Evolutionary conservation across 2,113 vertebrate genomes (phyloP), one percentile per base, ranked within the genome.

Genomic region (Pluvianellus socialis): DNA sequence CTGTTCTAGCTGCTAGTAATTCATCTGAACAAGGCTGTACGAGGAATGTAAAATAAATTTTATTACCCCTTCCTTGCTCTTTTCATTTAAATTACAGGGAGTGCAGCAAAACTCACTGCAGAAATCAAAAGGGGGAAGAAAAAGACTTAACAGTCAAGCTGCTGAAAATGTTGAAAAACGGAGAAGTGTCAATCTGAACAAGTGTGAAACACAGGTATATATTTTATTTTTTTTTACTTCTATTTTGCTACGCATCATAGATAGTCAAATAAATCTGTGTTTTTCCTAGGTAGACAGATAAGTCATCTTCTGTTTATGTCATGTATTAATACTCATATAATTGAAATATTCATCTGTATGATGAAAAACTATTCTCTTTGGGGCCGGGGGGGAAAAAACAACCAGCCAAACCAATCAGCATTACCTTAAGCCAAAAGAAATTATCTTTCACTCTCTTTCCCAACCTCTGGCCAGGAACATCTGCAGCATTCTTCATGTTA

Each of bases 81-180:
- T 82, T 72, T 70, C 8, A 77, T 79, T 90, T 42, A 85, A 87
- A 79, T 75, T 58, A 76, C 82, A 98, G 98, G 97, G 97, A 63
- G 79, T 96, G 23, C 98, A 98, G 73, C 98, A 98, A 95, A 98
- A 98, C 77, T 97, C 99, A 53, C 98, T 97, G 59, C 98, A 98
- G 42, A 98, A 99, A 49, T 97, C 98, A 8, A 99, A 99, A 97
- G 96, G 98, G 56, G 98, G 98, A 84, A 98, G 98, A 92, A 99
- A 99, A 98, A 98, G 98, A 87, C 97, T 99, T 79, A 99, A 98
- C 70, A 98, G 98, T 96, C 98, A 98, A 96, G 98, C 98, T 56
- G 98, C 98, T 55, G 98, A 99, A 95, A 98, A 98, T 88, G 98
- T 99, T 70, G 98, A 99, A 77, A 98, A 98, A 92, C 98, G 98